Base-by-base conservation (phyloP, 1,140 invertebrate genomes). In the Drosophila kanapiae region DNA sequence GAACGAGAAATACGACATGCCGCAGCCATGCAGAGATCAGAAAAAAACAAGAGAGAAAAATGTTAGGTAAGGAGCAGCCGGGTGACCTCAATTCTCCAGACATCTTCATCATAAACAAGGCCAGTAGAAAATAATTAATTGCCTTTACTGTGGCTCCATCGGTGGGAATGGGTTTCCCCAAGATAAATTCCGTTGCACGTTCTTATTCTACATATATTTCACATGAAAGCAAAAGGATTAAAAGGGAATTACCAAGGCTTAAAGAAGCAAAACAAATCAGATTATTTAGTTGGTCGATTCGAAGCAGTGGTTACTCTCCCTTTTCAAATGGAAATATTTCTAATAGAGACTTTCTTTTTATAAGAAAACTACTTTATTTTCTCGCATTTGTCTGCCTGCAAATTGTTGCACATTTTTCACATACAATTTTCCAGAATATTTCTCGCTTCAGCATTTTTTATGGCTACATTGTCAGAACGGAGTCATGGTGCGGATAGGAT, bases 101-200 rank as follows among this genome's bases (percentile, higher is more conserved):
- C 69, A 72, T 72, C 45, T 72, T 42, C 69, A 51, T 72, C 69
- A 71, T 72, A 72, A 72, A 81, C 78, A 81, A 76, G 68, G 63
- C 51, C 65, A 65, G 71, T n/a, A 47, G 16, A 56, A 74, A 82
- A 67, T 78, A 78, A 82, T 82, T 82, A 78, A 51, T 48, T 71
- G 53, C 14, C 35, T 70, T 49, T 70, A 27, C 61, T 35, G 11
- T 42, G 61, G 61, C 29, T 31, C 18, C 29, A 48, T 67, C 62
- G 38, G 67, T 70, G 33, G 16, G 5, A 35, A 13, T 11, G 13
- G 18, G 23, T 23, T 33, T 48, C 16, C 9, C 31, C 35, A 47
- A 37, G 53, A 62, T 33, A 78, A 62, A 49, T 43, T 23, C 23
- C 23, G 33, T 48, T 29, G 33, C 27, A 31, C 13, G 49, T 23